Evolutionary conservation across 1,140 invertebrate genomes (phyloP).

Genomic region (Trichogramma pretiosum): DNA sequence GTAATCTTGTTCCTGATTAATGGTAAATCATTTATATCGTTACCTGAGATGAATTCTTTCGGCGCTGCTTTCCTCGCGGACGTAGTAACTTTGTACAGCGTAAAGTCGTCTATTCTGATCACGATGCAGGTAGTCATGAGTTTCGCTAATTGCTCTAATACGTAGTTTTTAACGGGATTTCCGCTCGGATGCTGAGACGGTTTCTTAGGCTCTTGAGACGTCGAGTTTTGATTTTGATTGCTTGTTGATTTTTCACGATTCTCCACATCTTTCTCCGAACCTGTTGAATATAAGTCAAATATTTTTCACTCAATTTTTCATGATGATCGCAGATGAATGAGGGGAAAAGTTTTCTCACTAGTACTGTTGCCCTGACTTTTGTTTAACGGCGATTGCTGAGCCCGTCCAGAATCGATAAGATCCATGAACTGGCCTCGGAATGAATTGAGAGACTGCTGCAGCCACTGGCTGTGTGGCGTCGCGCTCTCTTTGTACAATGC

Average conservation of each 20-base stretch:
- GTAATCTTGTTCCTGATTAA: too few species aligned
- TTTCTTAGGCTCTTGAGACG: slow-evolving; percentile 31
- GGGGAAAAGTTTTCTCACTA: slow-evolving; percentile 21
- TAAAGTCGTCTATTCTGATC: slow-evolving; percentile 81
- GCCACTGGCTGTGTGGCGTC: slow-evolving; percentile 65
- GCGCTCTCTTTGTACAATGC: slow-evolving; percentile 60
- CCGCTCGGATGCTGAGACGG: slow-evolving; percentile 31
- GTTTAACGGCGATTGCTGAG: slow-evolving; percentile 51
- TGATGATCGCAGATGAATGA: not conserved
- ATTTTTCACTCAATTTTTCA: not conserved
- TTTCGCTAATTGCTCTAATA: slow-evolving; percentile 69
- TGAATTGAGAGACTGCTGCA: slow-evolving; percentile 58
- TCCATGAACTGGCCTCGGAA: slow-evolving; percentile 61
- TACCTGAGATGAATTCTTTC: slow-evolving; percentile 75
- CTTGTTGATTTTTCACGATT: slow-evolving; percentile 27
- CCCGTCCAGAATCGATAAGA: slow-evolving; percentile 51
- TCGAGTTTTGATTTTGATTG: slow-evolving; percentile 25
- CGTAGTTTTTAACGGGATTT: slow-evolving; percentile 56
- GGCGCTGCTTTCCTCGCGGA: slow-evolving; percentile 58
- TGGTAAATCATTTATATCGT: too few species aligned
- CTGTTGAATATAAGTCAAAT: slow-evolving; percentile 18
- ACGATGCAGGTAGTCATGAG: slow-evolving; percentile 88
- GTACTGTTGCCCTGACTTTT: slow-evolving; percentile 37
- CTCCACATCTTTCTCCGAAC: slow-evolving; percentile 27
- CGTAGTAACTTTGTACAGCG: slow-evolving; percentile 73